Evolutionary conservation across 2,113 vertebrate species (phyloP), one percentile per base, ranked within the genome.

Genomic region (Strix aluco): DNA sequence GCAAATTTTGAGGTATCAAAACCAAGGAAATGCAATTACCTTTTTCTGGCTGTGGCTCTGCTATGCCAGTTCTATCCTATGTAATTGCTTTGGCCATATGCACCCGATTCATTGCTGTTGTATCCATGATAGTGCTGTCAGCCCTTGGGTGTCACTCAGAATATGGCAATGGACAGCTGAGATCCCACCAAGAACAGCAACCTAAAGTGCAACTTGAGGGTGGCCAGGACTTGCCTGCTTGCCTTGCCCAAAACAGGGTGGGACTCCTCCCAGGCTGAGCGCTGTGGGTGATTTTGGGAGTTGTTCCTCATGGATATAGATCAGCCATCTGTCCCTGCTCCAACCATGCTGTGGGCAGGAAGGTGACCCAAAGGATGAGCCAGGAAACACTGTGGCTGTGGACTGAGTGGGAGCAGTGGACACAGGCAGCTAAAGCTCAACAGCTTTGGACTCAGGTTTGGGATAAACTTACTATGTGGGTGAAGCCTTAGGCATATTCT

Each of bases 21-120:
- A 44, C 18, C 14, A 59, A 69, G 52, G 52, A 75, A 83, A 81
- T 32, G 2, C n/a, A 91, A 81, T 72, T 15, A 30, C 6, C 4
- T 74, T 58, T 55, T 62, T 9, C 52, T 85, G 52, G 11, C 57
- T 70, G 27, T 63, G 27, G 26, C 38, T 90, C 29, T 87, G n/a
- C 42, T 44, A 47, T 61, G 17, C 29, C 81, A 63, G 6, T 47
- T 94, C n/a, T 63, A 6, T 32, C 11, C 52, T 62, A 18, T 0
- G 0, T 5, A 38, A 55, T 22, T 82, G 13, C 61, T 89, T 87
- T 74, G n/a, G 11, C 13, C 65, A 71, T 65, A 62, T 51, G 15
- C 21, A 52, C 22, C 17, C 1, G 0, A 32, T 71, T 89, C 8
- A 46, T 67, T 0, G 0, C 52, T 72, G 65, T 19, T 69, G 29